Percentiles rank a stretch among this genome's conserved stretches.
Evolutionary conservation across 2,113 vertebrate genomes (phyloP).

Genomic region (Anas platyrhynchos): DNA sequence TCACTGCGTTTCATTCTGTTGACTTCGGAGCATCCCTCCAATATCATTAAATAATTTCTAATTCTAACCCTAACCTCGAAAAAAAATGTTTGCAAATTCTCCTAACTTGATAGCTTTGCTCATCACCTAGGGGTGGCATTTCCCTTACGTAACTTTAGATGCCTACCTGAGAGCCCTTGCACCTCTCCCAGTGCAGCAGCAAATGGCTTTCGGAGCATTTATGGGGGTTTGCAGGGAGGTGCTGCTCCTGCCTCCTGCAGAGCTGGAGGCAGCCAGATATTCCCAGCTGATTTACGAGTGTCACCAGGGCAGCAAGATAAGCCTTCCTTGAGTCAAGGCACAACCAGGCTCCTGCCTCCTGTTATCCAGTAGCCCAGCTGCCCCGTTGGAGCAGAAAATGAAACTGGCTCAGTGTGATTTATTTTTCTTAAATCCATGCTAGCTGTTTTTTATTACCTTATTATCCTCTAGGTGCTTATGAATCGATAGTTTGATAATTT

Average conservation of each 20-base stretch:
- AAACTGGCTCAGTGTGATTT: not conserved
- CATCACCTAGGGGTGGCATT: not conserved
- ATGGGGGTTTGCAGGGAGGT: accelerated
- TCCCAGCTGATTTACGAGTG: not conserved
- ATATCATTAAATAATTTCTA: accelerated
- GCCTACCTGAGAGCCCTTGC: not conserved
- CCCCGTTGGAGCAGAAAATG: not conserved
- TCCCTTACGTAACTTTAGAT: not conserved
- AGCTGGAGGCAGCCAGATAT: not conserved
- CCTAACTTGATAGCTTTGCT: not conserved
- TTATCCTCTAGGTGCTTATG: not conserved
- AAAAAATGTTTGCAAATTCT: not conserved
- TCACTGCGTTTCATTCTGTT: not conserved
- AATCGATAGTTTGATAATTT: not conserved
- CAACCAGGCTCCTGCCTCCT: accelerated
- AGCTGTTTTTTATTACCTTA: not conserved
- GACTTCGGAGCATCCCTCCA: not conserved
- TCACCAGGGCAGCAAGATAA: not conserved
- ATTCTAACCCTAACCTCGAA: not conserved
- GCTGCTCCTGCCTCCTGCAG: not conserved
- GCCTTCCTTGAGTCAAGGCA: not conserved
- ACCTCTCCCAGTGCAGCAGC: not conserved
- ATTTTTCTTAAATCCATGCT: not conserved
- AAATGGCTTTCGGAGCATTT: not conserved
- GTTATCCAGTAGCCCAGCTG: not conserved